Base-by-base conservation (phyloP, 2,888 invertebrate species). In the Drosophila dives region DNA sequence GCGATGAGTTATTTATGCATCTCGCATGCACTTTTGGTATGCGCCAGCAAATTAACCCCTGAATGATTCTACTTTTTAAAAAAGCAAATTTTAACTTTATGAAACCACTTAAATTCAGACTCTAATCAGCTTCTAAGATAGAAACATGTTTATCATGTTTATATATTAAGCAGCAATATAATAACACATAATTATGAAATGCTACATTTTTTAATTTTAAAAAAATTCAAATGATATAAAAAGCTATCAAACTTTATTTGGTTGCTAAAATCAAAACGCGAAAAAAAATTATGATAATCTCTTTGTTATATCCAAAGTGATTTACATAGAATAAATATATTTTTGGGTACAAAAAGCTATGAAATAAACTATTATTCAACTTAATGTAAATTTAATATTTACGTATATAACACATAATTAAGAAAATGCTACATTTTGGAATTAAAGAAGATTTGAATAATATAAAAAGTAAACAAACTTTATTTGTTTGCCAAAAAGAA, bases 1-100 rank as follows among this genome's bases (percentile, higher is more conserved):
- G 89, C 86, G 86, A 87, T 87, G 89, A 87, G 86, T 87, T 87
- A 87, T 87, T 87, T 87, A 87, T 87, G 86, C 86, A 88, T 79
- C 77, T 86, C 66, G 75, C 74, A 77, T 77, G 75, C 63, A 59
- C 68, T 56, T 72, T 73, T 64, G 74, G 80, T 81, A 81, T 83
- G 75, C 77, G 73, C 82, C 64, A 71, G 72, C 72, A 85, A 63
- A 72, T 83, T 83, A 85, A 86, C 87, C 87, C 80, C 60, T 56
- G 38, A 72, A 53, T 56, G 64, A 32, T 49, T 45, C 40, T 11
- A 20, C 12, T 26, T 10, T 12, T 23, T 2, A 10, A 17, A 3
- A 8, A 26, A 2, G 34, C 17, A 6, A 17, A 0, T 58, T 32
- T 12, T 8, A 48, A 45, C n/a, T n/a, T 17, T 8, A 3, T n/a